Conservation (phyloP, 2,113 vertebrate species). For the Charadrius vociferus region DNA sequence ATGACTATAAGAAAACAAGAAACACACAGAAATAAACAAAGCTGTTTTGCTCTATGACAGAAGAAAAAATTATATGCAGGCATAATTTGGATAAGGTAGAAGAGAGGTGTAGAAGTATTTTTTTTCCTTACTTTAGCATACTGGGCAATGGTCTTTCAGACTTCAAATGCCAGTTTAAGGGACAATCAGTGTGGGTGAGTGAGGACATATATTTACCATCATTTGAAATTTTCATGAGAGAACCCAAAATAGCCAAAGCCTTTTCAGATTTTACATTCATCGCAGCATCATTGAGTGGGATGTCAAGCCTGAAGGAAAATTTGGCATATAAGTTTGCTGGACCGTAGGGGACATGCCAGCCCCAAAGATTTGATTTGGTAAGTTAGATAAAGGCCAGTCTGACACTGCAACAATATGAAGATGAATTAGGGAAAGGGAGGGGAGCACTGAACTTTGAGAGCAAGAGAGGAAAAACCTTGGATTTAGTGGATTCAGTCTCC, state of each 20-base stretch:
- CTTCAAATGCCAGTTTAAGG: not conserved
- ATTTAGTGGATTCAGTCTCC: not conserved
- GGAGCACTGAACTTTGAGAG: not conserved
- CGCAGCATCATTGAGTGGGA: not conserved
- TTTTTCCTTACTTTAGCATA: not conserved
- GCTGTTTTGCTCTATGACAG: not conserved
- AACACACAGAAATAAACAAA: not conserved
- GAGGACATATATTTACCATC: not conserved
- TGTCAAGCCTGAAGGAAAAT: not conserved
- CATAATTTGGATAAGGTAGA: fast-evolving
- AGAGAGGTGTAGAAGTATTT: not conserved
- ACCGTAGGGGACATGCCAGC: not conserved
- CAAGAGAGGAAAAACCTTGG: not conserved
- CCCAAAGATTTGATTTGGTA: not conserved
- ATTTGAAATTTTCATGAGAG: not conserved
- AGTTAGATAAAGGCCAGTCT: not conserved
- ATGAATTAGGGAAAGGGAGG: not conserved
- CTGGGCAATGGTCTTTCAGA: not conserved
- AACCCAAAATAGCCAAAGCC: not conserved
- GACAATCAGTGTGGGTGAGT: not conserved
- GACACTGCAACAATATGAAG: not conserved
- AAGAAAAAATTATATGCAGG: not conserved
- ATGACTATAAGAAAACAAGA: not conserved
- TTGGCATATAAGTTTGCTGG: not conserved
- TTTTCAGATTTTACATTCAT: not conserved